Conservation (phyloP, 2,888 invertebrate genomes). For the Anoncus sp. region DNA sequence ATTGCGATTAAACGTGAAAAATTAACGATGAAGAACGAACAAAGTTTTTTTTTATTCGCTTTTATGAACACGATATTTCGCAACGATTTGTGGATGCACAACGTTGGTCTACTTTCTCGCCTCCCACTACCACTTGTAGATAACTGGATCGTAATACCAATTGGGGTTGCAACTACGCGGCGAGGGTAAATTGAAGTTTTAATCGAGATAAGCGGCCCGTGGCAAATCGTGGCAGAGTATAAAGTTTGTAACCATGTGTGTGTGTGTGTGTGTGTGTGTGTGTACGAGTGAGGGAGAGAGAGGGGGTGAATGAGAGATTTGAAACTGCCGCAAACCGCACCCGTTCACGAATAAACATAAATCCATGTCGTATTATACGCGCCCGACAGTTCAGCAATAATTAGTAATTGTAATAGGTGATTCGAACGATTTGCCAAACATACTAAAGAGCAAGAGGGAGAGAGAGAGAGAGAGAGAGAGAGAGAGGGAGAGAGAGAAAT, state of each 20-base stretch:
- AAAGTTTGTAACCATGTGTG: not conserved
- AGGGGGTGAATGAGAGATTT: constrained; percentile 54
- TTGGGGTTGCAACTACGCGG: constrained; percentile 36
- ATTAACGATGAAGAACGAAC: constrained; percentile 12
- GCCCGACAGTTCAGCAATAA: constrained; percentile 70
- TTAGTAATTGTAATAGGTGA: constrained; percentile 79
- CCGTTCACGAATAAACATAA: constrained; percentile 62
- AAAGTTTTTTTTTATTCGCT: constrained; percentile 1
- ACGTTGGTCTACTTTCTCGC: constrained; percentile 28
- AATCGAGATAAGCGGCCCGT: constrained; percentile 63
- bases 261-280: not conserved
- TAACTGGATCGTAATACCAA: constrained; percentile 47
- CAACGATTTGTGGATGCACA: constrained; percentile 36
- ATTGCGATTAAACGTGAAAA: constrained; percentile 17
- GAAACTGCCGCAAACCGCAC: constrained; percentile 55
- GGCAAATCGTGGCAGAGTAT: constrained; percentile 48
- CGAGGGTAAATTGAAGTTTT: constrained; percentile 60
- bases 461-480: constrained; percentile 31
- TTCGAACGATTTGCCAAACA: constrained; percentile 62
- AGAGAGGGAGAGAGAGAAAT: constrained; percentile 10
- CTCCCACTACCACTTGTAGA: constrained; percentile 29
- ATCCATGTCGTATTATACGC: constrained; percentile 64
- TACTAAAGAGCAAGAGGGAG: constrained; percentile 24
- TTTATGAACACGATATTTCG: constrained; percentile 29
- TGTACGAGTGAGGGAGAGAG: constrained; percentile 3